Conservation (phyloP, 64 coral and sea anemone species). For the Hydrozoanthus tunicans region DNA sequence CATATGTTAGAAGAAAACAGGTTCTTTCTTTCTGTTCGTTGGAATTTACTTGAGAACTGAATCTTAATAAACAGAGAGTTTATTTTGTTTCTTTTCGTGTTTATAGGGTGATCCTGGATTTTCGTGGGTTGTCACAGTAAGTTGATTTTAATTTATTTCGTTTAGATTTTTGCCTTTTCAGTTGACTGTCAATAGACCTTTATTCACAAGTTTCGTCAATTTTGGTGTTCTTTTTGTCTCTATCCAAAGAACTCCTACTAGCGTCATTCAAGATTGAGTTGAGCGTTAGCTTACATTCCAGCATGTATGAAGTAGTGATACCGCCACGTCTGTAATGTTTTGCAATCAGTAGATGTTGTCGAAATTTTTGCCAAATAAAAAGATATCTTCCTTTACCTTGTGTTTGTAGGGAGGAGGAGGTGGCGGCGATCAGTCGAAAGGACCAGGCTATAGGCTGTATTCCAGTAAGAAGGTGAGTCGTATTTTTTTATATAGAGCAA, state of each 20-base stretch:
- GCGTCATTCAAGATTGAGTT: too few species aligned
- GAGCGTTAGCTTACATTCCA: too few species aligned
- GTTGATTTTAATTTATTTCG: neutral
- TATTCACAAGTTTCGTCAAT: neutral
- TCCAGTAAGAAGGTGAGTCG: neutral
- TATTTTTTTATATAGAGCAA: neutral
- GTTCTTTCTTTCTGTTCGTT: neutral
- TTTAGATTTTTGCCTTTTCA: neutral
- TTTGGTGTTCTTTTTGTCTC: neutral
- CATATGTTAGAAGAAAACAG: neutral
- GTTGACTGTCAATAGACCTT: neutral
- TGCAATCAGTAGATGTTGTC: too few species aligned
- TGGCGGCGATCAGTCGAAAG: neutral
- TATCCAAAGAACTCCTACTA: too few species aligned
- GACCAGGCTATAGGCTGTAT: neutral
- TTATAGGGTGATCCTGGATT: conserved; percentile 1
- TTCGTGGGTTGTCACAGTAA: neutral
- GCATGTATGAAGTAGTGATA: too few species aligned
- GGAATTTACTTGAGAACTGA: too few species aligned
- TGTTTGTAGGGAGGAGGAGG: neutral
- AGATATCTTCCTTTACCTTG: neutral
- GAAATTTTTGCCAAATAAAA: neutral
- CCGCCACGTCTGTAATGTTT: too few species aligned
- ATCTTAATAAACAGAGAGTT: neutral
- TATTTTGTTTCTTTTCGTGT: neutral